A percentile compares a stretch with the other conserved stretches of the same genome.
phyloP scores from a whole-genome alignment of 2,797 vertebrate genomes.

The Falco naumanni region DNA sequence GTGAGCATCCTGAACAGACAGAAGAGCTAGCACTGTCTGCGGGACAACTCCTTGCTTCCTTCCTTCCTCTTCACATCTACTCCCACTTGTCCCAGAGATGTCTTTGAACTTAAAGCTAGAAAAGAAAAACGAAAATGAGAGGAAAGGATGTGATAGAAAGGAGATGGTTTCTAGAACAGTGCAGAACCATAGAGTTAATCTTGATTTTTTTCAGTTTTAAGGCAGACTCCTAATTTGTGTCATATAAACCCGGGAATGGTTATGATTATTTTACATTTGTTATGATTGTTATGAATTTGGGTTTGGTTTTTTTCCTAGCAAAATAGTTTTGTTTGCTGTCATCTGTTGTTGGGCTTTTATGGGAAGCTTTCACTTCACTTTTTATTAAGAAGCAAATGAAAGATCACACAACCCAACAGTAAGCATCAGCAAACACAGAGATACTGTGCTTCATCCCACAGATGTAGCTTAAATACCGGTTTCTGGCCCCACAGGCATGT shows the following conservation, averaged over 20 bases:
- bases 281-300: neutral
- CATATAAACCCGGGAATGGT: neutral
- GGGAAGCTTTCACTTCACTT: neutral
- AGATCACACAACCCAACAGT: neutral
- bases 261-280: neutral
- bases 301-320: neutral
- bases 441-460: neutral
- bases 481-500: neutral
- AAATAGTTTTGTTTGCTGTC: neutral
- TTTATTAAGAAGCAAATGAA: slow-evolving; percentile 20
- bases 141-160: neutral
- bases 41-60: neutral
- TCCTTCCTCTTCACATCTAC: neutral
- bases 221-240: neutral
- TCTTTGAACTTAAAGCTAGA: neutral
- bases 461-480: neutral
- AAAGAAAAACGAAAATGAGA: neutral
- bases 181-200: neutral
- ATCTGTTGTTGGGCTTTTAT: neutral
- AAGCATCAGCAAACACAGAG: neutral
- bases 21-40: neutral
- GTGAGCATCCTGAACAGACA: neutral
- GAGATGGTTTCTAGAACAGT: neutral
- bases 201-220: neutral
- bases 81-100: neutral